phyloP scores from a whole-genome alignment of 2,797 vertebrate genomes.

The Fringilla coelebs region DNA sequence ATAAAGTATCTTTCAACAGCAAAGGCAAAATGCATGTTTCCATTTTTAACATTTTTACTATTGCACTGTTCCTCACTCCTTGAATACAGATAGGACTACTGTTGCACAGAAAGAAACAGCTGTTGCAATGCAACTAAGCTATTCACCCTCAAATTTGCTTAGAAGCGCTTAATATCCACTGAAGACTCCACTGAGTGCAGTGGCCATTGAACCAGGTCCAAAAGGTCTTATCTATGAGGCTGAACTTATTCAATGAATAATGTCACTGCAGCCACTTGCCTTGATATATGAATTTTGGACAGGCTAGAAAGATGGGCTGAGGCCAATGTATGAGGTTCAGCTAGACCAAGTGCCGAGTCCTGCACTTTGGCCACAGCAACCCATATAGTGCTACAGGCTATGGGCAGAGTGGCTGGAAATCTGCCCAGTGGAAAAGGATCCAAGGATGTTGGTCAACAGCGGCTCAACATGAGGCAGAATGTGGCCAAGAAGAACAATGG shows the following conservation, averaged over 20 bases:
- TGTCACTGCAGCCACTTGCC: background rate
- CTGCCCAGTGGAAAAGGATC: background rate
- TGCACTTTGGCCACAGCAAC: background rate
- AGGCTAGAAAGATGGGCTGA: background rate
- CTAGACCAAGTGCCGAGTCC: background rate
- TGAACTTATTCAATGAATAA: background rate
- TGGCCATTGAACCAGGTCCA: background rate
- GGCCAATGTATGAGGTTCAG: background rate
- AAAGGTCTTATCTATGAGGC: background rate
- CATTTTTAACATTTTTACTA: background rate
- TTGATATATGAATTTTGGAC: background rate
- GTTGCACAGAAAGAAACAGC: background rate
- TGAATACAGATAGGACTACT: background rate
- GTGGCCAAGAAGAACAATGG: background rate
- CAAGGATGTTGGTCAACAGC: background rate
- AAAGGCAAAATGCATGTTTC: background rate
- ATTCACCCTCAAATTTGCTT: background rate
- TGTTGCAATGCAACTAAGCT: background rate
- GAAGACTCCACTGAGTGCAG: background rate
- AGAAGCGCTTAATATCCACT: background rate
- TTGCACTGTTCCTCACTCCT: background rate
- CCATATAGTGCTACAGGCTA: background rate
- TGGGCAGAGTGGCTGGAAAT: background rate
- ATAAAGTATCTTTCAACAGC: background rate
- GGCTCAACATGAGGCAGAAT: background rate